phyloP scores from a whole-genome alignment of 2,797 vertebrate species.

The Aeoliscus strigatus region DNA sequence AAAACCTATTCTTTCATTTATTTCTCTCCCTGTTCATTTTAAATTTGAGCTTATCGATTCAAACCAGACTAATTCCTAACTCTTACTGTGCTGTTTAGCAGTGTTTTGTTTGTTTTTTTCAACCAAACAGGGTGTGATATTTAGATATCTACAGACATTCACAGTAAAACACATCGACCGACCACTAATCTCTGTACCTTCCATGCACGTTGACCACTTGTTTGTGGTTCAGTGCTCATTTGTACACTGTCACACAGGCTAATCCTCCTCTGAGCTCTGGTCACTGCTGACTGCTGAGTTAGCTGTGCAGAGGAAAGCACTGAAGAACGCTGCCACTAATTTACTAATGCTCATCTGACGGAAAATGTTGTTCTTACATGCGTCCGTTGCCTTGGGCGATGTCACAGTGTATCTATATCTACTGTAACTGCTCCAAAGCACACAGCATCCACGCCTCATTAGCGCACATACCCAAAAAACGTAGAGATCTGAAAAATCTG shows the following conservation, averaged over 20 bases:
- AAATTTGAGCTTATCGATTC: too few relatives aligned
- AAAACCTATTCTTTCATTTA: too few relatives aligned
- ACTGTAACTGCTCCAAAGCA: not conserved
- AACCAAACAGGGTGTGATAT: too few relatives aligned
- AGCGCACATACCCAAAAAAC: too few relatives aligned
- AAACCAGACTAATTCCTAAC: too few relatives aligned
- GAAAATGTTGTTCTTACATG: constrained; percentile 31
- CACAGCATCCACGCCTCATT: not conserved
- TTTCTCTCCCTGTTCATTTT: too few relatives aligned
- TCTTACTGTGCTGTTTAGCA: too few relatives aligned
- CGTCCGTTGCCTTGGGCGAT: constrained; percentile 18
- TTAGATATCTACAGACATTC: too few relatives aligned
- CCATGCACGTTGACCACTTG: constrained; percentile 4
- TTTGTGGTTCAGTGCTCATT: constrained; percentile 60
- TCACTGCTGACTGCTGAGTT: constrained; percentile 53
- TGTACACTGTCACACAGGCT: constrained; percentile 55
- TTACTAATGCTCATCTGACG: constrained; percentile 47
- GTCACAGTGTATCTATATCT: not conserved
- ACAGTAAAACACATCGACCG: too few relatives aligned
- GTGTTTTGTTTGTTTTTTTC: too few relatives aligned
- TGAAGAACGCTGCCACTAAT: constrained; percentile 40
- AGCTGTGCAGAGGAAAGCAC: constrained; percentile 53
- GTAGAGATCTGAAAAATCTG: too few relatives aligned
- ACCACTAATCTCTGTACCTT: too few relatives aligned
- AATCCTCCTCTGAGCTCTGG: constrained; percentile 56